Percentiles rank a stretch among this genome's conserved stretches.
phyloP scores from a whole-genome alignment of 1,140 invertebrate genomes.

The Berghia stephanieae region DNA sequence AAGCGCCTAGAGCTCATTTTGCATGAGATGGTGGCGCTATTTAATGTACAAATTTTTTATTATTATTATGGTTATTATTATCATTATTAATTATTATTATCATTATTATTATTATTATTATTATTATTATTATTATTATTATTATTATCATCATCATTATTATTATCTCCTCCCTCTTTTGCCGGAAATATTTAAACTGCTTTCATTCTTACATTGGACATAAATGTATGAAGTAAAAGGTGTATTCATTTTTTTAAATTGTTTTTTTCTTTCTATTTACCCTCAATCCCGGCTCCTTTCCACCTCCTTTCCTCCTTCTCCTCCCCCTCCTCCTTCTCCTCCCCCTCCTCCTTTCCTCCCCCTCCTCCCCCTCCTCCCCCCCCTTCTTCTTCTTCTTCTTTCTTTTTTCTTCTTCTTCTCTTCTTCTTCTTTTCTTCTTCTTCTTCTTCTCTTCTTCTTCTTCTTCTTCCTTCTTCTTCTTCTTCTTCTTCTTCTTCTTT shows the following conservation, averaged over 20 bases:
- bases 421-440: neutral
- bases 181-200: neutral
- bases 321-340: neutral
- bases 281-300: neutral
- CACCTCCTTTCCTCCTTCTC: neutral
- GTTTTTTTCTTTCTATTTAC: constrained; percentile 5
- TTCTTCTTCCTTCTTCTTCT: neutral
- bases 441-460: neutral
- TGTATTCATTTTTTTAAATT: neutral
- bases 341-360: no score
- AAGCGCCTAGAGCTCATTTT: no score
- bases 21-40: no score
- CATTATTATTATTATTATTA: no score
- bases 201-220: neutral
- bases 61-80: no score
- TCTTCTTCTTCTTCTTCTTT: neutral
- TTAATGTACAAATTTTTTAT: no score
- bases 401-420: neutral
- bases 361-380: no score
- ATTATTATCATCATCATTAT: neutral
- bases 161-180: neutral
- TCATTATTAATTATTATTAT: no score
- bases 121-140: neutral
- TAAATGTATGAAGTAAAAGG: neutral
- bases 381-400: neutral